phyloP scores from a whole-genome alignment of 1,140 invertebrate genomes.

The Diploscapter pachys region DNA sequence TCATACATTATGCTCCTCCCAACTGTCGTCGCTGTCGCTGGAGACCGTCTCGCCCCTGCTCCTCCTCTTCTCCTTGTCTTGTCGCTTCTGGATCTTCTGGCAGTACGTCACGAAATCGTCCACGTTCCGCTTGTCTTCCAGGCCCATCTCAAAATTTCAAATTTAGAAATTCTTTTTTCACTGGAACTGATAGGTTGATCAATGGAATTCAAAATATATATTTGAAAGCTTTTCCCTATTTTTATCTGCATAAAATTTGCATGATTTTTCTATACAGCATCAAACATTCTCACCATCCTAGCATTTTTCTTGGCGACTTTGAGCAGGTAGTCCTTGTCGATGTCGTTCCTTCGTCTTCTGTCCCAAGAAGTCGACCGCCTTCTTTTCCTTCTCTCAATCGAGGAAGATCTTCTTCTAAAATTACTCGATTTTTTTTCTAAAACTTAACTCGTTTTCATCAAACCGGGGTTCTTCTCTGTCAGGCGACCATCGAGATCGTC shows the following conservation, averaged over 20 bases:
- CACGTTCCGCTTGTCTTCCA: background rate
- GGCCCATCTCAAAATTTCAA: background rate
- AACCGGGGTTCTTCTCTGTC: background rate
- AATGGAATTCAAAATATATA: slow-evolving; percentile 84
- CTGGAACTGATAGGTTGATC: slow-evolving; percentile 60
- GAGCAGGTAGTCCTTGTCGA: slow-evolving; percentile 84
- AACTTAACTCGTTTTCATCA: too few species aligned
- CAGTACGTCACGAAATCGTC: slow-evolving; percentile 72
- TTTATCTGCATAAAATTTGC: too few species aligned
- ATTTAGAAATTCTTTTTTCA: slow-evolving; percentile 35
- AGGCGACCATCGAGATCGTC: background rate
- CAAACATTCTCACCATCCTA: slow-evolving; percentile 60
- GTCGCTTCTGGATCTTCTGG: slow-evolving; percentile 79
- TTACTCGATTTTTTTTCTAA: too few species aligned
- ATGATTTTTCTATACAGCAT: slow-evolving; percentile 76
- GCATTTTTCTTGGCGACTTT: slow-evolving; percentile 71
- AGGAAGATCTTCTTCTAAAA: background rate
- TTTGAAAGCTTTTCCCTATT: slow-evolving; percentile 61
- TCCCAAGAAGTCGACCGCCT: background rate
- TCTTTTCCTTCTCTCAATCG: background rate
- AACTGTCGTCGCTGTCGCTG: slow-evolving; percentile 65
- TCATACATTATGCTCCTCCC: too few species aligned
- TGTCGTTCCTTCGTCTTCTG: slow-evolving; percentile 62
- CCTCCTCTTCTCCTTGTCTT: slow-evolving; percentile 69
- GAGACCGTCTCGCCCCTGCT: slow-evolving; percentile 38